Conservation (phyloP, 2,888 invertebrate genomes). For the Tineola bisselliella region DNA sequence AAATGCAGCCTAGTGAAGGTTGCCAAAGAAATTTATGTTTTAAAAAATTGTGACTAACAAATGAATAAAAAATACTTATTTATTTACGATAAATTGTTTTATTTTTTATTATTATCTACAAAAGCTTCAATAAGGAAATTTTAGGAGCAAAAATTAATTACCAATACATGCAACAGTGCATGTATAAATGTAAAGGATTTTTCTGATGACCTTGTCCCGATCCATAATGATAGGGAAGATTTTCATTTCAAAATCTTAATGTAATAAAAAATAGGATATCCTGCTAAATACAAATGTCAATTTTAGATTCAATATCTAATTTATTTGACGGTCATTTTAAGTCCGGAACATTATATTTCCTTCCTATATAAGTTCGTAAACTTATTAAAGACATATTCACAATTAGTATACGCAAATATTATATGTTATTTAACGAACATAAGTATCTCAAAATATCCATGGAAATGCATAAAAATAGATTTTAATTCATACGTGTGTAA, state of each 20-base stretch:
- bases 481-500: no score
- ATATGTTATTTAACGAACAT: no score
- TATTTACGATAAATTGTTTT: background rate
- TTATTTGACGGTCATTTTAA: background rate
- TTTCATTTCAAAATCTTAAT: background rate
- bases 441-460: no score
- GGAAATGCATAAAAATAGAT: no score
- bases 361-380: background rate
- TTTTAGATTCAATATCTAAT: background rate
- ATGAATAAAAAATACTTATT: background rate
- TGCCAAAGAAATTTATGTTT: background rate
- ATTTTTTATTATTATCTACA: no score
- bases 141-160: no score
- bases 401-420: background rate
- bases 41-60: background rate
- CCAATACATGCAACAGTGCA: no score
- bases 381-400: background rate
- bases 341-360: conserved; percentile 2
- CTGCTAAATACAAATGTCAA: background rate
- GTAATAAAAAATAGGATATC: background rate
- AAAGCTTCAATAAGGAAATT: no score
- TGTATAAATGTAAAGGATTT: no score
- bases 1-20: background rate
- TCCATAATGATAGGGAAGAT: no score
- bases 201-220: no score